These are phyloP conservation scores for Narcine bancroftii DNA, from an alignment of 2,113 vertebrate species.

Conservation along the genomic window DNA sequence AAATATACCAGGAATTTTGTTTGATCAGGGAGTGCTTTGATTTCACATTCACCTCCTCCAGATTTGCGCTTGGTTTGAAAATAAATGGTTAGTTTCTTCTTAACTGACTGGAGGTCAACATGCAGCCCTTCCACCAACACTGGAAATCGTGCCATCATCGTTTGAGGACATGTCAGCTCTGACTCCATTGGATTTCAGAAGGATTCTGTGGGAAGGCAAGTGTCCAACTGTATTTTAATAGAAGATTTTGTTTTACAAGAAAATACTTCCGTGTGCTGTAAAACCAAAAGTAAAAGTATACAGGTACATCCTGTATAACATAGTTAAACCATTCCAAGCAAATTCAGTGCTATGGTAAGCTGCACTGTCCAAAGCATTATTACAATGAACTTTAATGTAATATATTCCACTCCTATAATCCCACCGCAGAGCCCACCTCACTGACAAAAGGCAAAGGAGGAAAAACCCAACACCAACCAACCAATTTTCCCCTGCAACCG, in stretches of 20 bases:
- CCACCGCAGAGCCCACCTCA: too few species aligned
- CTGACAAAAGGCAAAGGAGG: too few species aligned
- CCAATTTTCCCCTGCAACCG: too few species aligned
- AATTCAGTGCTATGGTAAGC: too few species aligned
- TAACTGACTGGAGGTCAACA: conserved; percentile 38
- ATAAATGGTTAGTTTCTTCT: conserved; percentile 43
- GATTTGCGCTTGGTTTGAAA: conserved; percentile 50
- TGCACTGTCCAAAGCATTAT: too few species aligned
- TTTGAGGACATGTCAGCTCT: background rate
- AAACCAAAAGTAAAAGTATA: background rate
- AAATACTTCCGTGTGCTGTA: background rate
- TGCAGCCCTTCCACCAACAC: conserved; percentile 46
- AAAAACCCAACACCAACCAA: too few species aligned
- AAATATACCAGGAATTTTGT: conserved; percentile 45
- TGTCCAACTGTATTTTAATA: background rate
- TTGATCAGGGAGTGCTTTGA: conserved; percentile 43
- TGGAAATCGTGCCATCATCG: conserved; percentile 20
- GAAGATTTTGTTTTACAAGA: background rate
- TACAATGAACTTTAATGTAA: too few species aligned
- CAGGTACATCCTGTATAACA: too few species aligned
- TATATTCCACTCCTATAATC: too few species aligned
- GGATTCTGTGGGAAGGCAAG: background rate
- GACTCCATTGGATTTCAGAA: background rate
- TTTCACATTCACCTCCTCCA: conserved; percentile 44
- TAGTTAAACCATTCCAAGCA: too few species aligned